A percentile compares a stretch with the other conserved stretches of the same genome.
These are phyloP conservation scores for Drosophila siamana DNA, from an alignment of 2,888 invertebrate species.

Conservation along the genomic window DNA sequence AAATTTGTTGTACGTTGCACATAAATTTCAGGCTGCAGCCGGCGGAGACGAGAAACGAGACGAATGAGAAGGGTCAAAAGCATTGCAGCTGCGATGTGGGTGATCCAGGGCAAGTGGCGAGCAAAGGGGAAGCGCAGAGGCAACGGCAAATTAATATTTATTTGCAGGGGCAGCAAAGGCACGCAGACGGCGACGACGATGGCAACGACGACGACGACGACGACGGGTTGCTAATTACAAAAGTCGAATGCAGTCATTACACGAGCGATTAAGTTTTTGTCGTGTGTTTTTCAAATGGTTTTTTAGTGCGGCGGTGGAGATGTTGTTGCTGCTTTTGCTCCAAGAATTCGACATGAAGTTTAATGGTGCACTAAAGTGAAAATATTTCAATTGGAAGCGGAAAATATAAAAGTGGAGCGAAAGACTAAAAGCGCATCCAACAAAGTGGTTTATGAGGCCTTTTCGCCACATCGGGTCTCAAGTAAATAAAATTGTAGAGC, in stretches of 20 bases:
- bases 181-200: slow-evolving; percentile 3
- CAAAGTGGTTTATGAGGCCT: slow-evolving; percentile 50
- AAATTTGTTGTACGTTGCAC: slow-evolving; percentile 81
- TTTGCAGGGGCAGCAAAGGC: slow-evolving; percentile 38
- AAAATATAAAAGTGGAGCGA: slow-evolving; percentile 3
- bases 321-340: too few species aligned
- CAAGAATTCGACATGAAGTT: slow-evolving; percentile 44
- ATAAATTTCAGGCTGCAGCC: slow-evolving; percentile 65
- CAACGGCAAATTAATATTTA: slow-evolving; percentile 77
- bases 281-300: slow-evolving; percentile 60
- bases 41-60: neutral
- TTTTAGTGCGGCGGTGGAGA: too few species aligned
- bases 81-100: slow-evolving; percentile 1
- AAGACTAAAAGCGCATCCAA: slow-evolving; percentile 9
- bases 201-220: neutral
- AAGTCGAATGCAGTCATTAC: slow-evolving; percentile 82
- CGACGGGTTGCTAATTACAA: slow-evolving; percentile 74
- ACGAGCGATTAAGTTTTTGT: slow-evolving; percentile 79
- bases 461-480: slow-evolving; percentile 9
- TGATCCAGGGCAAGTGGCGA: too few species aligned
- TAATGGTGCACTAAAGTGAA: slow-evolving; percentile 58
- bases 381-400: slow-evolving; percentile 47
- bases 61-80: neutral
- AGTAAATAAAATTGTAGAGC: slow-evolving; percentile 15
- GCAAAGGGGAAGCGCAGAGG: slow-evolving; percentile 23